Evolutionary conservation across 2,113 vertebrate genomes (phyloP), one percentile per base, ranked within the genome.

Genomic region (Morphnarchus princeps): DNA sequence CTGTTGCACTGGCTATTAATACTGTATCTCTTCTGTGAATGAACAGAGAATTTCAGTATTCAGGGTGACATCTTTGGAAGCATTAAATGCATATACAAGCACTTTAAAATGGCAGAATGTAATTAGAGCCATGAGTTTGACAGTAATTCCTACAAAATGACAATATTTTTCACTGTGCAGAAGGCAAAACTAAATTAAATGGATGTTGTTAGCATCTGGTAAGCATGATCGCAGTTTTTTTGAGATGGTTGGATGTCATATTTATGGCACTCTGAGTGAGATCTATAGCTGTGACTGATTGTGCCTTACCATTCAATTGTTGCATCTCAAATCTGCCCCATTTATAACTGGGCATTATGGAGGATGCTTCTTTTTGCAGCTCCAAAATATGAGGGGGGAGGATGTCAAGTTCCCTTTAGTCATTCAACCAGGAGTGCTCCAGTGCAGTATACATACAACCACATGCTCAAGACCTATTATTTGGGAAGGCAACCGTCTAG

Each of bases 101-200:
- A 78, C 40, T 92, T 90, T 77, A 58, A 92, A 93, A 94, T 83
- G 59, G 34, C 36, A 88, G 82, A 95, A 94, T 80, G 62, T 96
- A 95, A 94, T 95, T 91, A 95, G 66, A 94, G 18, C 38, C 16
- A 1, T 89, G 57, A 87, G 63, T 95, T 96, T 95, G 89, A 90
- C 86, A 89, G 94, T 95, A 94, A 91, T 93, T 92, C 90, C 45
- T 90, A 55, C 76, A 94, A 91, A 96, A 95, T 89, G 73, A 54
- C 82, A 90, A 49, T 86, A 90, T 90, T 97, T 94, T 96, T 92
- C 82, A 83, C 59, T 54, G 52, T 78, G 55, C 76, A 73, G 89
- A 90, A 92, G 58, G 88, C 79, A 95, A 92, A 86, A 80, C 76
- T 90, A 92, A 92, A 81, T 82, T 11, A 85, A 93, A 74, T 83